Evolutionary conservation across 53 echinoderm and acorn worm species (phyloP).

Genomic region (Astropecten irregularis): DNA sequence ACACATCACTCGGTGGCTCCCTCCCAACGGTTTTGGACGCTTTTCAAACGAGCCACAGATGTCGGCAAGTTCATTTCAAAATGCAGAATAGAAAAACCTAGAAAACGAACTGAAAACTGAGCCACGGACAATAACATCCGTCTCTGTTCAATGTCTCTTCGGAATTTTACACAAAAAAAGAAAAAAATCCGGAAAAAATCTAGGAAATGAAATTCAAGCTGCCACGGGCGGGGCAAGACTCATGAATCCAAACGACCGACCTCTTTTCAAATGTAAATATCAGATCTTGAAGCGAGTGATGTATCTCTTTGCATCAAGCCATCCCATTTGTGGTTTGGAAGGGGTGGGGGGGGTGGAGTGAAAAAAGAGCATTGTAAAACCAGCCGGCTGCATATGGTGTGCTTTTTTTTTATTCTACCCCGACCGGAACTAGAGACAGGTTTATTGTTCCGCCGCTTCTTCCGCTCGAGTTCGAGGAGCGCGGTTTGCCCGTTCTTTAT

Average conservation of each 20-base stretch:
- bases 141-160: neutral
- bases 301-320: neutral
- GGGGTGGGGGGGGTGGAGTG: too few relatives aligned
- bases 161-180: neutral
- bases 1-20: neutral
- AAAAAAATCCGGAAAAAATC: neutral
- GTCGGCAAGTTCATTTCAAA: too few relatives aligned
- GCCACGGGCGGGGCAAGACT: neutral
- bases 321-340: too few relatives aligned
- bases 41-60: neutral
- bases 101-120: neutral
- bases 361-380: neutral
- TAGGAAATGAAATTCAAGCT: neutral
- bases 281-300: conserved; percentile 10
- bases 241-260: conserved; percentile 1
- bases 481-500: too few relatives aligned
- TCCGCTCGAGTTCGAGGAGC: neutral
- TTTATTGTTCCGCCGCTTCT: neutral
- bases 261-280: neutral
- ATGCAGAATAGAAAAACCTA: too few relatives aligned
- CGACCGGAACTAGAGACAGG: neutral
- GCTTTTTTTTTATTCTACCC: too few relatives aligned
- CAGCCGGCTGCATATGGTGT: neutral
- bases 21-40: neutral
- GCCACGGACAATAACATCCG: neutral